Conservation (phyloP, 2,888 invertebrate genomes). For the Prenolepis imparis region DNA sequence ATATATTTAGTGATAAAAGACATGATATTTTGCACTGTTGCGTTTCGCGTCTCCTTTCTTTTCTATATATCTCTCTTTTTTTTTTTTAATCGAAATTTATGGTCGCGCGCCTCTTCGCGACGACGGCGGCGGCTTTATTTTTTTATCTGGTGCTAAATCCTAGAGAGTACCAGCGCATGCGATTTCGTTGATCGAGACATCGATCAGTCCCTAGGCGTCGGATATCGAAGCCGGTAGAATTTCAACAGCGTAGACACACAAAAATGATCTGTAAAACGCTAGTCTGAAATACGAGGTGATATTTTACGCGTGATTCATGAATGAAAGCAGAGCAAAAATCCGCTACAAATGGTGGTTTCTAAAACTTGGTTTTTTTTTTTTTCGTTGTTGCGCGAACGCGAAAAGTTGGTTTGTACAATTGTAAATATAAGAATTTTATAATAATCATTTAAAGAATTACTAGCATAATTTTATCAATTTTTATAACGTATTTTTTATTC, state of each 20-base stretch:
- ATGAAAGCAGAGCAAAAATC: constrained; percentile 12
- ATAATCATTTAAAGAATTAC: background rate
- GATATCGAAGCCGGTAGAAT: constrained; percentile 45
- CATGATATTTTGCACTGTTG: constrained; percentile 78
- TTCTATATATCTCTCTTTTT: constrained; percentile 1
- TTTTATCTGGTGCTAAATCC: constrained; percentile 57
- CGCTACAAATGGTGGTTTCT: constrained; percentile 29
- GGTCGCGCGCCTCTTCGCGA: constrained; percentile 36
- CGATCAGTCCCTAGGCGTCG: constrained; percentile 33
- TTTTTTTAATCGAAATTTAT: constrained; percentile 36
- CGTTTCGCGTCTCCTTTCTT: constrained; percentile 51
- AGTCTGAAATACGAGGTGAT: constrained; percentile 35
- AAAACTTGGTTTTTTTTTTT: background rate
- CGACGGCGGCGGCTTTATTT: constrained; percentile 39
- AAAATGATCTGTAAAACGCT: constrained; percentile 34
- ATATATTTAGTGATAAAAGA: constrained; percentile 67
- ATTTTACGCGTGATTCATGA: constrained; percentile 47
- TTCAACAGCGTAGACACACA: constrained; percentile 42
- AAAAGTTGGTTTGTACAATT: background rate
- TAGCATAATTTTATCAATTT: background rate
- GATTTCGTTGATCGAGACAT: constrained; percentile 55
- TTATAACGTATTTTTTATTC: background rate
- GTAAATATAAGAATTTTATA: background rate
- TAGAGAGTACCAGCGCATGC: constrained; percentile 46
- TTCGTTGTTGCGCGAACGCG: background rate